Percentiles rank a stretch among this genome's conserved stretches.
These are phyloP conservation scores for Cyanoderma ruficeps DNA, from an alignment of 2,113 vertebrate species.

Conservation along the genomic window DNA sequence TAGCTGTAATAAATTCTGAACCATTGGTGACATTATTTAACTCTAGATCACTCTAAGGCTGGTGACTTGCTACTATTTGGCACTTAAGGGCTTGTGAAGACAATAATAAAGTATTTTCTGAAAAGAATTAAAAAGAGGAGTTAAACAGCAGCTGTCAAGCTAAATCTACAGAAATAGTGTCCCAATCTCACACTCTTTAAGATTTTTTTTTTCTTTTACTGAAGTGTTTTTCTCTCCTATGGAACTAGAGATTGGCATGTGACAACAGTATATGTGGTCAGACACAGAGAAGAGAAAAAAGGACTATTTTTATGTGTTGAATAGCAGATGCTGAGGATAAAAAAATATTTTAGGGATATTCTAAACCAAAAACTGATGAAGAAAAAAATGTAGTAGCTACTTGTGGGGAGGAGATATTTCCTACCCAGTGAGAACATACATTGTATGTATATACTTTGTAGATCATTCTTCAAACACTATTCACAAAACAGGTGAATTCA, in stretches of 20 bases:
- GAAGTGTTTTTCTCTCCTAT: neutral
- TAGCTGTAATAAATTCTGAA: neutral
- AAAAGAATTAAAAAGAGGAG: neutral
- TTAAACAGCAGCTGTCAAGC: neutral
- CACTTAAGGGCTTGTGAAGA: neutral
- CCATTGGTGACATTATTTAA: neutral
- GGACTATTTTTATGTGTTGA: neutral
- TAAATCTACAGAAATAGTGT: neutral
- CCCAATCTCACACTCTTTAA: neutral
- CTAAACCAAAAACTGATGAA: neutral
- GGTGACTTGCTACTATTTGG: neutral
- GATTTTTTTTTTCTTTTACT: neutral
- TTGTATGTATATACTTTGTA: neutral
- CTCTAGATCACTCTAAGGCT: neutral
- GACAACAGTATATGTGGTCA: neutral
- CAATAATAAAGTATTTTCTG: neutral
- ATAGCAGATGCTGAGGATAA: neutral
- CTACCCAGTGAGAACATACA: neutral
- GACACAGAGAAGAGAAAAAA: neutral
- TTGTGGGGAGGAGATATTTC: neutral
- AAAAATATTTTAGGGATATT: neutral
- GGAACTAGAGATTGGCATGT: neutral
- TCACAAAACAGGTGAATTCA: neutral
- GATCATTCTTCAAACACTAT: neutral
- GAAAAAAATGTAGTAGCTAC: neutral